These are phyloP conservation scores for Leptinotarsa rubiginosa DNA, from an alignment of 2,888 invertebrate genomes.

Conservation along the genomic window DNA sequence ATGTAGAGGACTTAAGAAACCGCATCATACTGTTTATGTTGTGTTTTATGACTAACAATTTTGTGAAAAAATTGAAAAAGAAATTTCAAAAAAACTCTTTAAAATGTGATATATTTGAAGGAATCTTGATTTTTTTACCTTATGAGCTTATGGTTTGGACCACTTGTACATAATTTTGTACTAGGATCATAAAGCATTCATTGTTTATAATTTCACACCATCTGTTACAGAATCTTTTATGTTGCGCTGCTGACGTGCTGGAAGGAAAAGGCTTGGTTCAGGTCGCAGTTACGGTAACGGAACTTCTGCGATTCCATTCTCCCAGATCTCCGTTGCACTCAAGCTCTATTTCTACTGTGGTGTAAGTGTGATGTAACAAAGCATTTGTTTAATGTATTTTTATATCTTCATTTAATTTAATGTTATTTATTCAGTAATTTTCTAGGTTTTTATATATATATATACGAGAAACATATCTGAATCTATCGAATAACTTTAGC, in stretches of 20 bases:
- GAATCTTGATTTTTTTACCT: no score
- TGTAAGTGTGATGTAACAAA: conserved; percentile 48
- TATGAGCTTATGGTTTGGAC: no score
- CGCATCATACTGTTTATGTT: no score
- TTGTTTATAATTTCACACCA: neutral
- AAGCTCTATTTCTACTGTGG: conserved; percentile 55
- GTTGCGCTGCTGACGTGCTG: conserved; percentile 91
- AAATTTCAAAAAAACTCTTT: no score
- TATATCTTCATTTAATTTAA: conserved; percentile 24
- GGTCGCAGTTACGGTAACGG: conserved; percentile 89
- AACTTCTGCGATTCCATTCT: conserved; percentile 79
- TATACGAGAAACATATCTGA: conserved; percentile 34
- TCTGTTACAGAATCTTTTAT: conserved; percentile 83
- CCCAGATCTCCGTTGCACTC: conserved; percentile 63
- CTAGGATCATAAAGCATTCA: neutral
- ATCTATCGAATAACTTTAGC: conserved; percentile 6
- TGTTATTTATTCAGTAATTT: conserved; percentile 35
- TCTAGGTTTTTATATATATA: conserved; percentile 29
- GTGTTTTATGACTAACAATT: no score
- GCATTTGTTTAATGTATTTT: conserved; percentile 33
- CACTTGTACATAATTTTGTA: neutral
- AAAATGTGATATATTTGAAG: no score
- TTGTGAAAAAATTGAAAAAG: no score
- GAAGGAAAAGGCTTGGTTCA: conserved; percentile 90
- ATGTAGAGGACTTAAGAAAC: no score